Percentiles rank a stretch among this genome's conserved stretches.
Conservation (phyloP, 2,888 invertebrate species). For the Leptinotarsa tumamoca region DNA sequence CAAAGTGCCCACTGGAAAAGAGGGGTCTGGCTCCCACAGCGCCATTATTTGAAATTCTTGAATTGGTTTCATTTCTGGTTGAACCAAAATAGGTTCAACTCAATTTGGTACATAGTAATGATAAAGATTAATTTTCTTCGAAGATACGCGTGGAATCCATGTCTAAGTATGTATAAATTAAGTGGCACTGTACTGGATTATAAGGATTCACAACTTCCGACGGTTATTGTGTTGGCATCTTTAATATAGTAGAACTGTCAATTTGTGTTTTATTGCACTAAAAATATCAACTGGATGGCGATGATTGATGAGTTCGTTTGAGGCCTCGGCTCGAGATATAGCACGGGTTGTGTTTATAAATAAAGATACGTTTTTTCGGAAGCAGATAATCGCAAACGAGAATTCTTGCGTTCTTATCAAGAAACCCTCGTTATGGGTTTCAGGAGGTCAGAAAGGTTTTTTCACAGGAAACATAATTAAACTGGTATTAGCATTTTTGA, state of each 20-base stretch:
- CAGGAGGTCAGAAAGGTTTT: background rate
- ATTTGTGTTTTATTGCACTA: slow-evolving; percentile 25
- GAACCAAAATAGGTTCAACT: too few relatives aligned
- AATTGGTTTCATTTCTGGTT: too few relatives aligned
- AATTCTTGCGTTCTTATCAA: background rate
- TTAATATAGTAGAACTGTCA: slow-evolving; percentile 22
- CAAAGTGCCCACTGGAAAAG: too few relatives aligned
- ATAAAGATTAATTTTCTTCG: too few relatives aligned
- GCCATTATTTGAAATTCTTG: too few relatives aligned
- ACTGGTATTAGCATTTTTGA: too few relatives aligned
- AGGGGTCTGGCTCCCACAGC: too few relatives aligned
- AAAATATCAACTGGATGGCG: slow-evolving; percentile 22
- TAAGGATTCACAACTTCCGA: slow-evolving; percentile 6
- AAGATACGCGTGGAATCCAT: too few relatives aligned
- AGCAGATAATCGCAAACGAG: slow-evolving; percentile 4
- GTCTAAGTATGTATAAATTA: background rate
- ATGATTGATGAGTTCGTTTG: slow-evolving; percentile 24
- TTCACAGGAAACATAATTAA: background rate
- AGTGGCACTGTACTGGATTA: slow-evolving; percentile 11
- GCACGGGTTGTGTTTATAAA: slow-evolving; percentile 28
- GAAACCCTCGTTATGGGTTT: background rate
- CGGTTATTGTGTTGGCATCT: slow-evolving; percentile 5
- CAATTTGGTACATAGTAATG: too few relatives aligned
- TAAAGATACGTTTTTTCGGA: slow-evolving; percentile 14
- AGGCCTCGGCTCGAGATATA: slow-evolving; percentile 6